Percentiles rank a stretch among this genome's conserved stretches.
These are phyloP conservation scores for Orussus abietinus DNA, from an alignment of 1,140 invertebrate genomes.

Conservation along the genomic window DNA sequence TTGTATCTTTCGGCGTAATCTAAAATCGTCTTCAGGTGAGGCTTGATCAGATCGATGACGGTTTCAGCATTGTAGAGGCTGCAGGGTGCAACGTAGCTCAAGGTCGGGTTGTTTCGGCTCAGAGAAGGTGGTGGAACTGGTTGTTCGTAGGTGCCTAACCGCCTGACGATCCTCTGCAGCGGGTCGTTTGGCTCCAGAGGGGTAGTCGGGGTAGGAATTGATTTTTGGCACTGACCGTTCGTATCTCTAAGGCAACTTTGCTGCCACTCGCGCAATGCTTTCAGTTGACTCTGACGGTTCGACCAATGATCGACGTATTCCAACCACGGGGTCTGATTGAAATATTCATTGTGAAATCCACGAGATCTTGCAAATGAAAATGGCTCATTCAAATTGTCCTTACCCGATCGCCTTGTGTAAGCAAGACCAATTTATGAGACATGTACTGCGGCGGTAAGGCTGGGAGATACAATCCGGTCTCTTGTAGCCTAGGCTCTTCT, in stretches of 20 bases:
- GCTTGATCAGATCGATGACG: constrained; percentile 44
- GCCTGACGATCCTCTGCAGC: constrained; percentile 54
- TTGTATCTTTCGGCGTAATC: constrained; percentile 59
- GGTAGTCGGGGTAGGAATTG: constrained; percentile 21
- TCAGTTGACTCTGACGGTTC: constrained; percentile 54
- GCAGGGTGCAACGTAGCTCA: constrained; percentile 30
- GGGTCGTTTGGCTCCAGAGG: constrained; percentile 42
- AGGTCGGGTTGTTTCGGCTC: constrained; percentile 26
- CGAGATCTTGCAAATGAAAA: not conserved
- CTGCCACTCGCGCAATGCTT: constrained; percentile 53
- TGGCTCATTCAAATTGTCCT: too few relatives aligned
- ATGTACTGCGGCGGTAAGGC: constrained; percentile 71
- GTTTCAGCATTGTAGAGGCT: constrained; percentile 37
- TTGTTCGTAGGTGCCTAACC: constrained; percentile 63
- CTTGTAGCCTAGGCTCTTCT: constrained; percentile 72
- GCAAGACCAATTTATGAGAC: constrained; percentile 53
- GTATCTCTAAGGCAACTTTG: constrained; percentile 23
- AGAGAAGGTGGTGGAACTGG: constrained; percentile 53
- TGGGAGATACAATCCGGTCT: constrained; percentile 65
- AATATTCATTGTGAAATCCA: too few relatives aligned
- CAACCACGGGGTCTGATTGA: constrained; percentile 58
- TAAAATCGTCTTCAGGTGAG: constrained; percentile 56
- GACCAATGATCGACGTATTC: constrained; percentile 63
- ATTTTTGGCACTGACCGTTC: constrained; percentile 15
- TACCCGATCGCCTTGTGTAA: constrained; percentile 57